Conservation (phyloP, 2,113 vertebrate genomes). For the cat (Felis catus) region DNA sequence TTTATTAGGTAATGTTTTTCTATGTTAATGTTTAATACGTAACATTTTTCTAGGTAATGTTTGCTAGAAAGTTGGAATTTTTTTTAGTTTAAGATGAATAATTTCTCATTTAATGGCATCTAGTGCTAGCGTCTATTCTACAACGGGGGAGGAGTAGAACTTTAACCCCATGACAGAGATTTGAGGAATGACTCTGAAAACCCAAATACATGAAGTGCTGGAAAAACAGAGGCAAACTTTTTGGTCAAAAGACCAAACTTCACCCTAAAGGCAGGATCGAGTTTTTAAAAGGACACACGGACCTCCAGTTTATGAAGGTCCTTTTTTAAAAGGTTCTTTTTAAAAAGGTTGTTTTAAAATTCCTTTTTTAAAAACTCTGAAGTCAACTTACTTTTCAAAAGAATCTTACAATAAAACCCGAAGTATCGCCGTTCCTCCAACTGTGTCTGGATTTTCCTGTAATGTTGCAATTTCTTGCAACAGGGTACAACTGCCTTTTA, state of each 20-base stretch:
- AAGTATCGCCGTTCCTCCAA: neutral
- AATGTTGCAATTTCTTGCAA: conserved; percentile 6
- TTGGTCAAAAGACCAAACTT: neutral
- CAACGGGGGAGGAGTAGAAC: neutral
- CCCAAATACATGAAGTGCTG: neutral
- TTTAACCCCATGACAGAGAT: neutral
- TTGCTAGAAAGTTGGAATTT: neutral
- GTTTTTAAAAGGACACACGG: neutral
- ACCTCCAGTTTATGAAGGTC: too few relatives aligned
- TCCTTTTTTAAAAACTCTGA: neutral
- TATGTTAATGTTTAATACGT: too few relatives aligned
- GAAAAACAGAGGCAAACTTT: neutral
- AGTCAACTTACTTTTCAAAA: conserved; percentile 30
- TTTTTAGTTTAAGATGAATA: conserved; percentile 23
- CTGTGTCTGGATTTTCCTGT: neutral
- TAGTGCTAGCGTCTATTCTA: neutral
- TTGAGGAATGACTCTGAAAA: neutral
- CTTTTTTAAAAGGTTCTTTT: too few relatives aligned
- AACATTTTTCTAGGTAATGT: too few relatives aligned
- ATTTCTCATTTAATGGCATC: neutral
- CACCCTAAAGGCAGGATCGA: neutral
- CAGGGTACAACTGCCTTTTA: neutral
- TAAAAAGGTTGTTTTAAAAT: too few relatives aligned
- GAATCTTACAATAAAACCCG: neutral
- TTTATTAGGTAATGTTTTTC: neutral